Conservation (phyloP, 1,140 invertebrate species). For the Choristoneura fumiferana region DNA sequence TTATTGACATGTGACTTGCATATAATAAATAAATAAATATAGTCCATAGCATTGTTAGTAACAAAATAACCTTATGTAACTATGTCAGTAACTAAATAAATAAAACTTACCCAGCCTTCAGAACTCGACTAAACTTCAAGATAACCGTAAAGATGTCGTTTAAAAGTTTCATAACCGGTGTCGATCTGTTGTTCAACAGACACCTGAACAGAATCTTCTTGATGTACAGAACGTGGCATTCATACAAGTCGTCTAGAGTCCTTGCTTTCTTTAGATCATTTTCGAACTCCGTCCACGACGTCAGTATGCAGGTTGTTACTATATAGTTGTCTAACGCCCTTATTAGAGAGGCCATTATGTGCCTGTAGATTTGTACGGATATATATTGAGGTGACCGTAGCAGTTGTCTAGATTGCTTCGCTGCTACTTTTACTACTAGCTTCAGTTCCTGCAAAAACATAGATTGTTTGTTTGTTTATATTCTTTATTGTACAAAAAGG, state of each 20-base stretch:
- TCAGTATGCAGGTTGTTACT: constrained; percentile 83
- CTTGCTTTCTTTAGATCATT: constrained; percentile 80
- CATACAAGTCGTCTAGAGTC: constrained; percentile 84
- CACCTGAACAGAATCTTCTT: constrained; percentile 86
- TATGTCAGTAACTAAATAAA: no score
- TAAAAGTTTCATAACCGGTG: constrained; percentile 81
- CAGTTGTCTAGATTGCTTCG: constrained; percentile 64
- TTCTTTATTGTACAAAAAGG: no score
- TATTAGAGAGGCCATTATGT: constrained; percentile 86
- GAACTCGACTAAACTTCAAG: constrained; percentile 82
- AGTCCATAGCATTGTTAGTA: no score
- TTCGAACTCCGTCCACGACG: constrained; percentile 85
- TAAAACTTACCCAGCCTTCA: constrained; percentile 67
- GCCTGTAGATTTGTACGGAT: constrained; percentile 82
- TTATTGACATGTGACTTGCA: no score
- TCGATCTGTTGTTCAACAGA: constrained; percentile 83
- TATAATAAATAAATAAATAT: no score
- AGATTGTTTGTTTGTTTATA: no score
- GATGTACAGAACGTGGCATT: constrained; percentile 83
- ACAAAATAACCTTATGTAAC: no score
- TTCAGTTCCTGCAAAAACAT: constrained; percentile 75
- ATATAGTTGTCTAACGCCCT: constrained; percentile 86
- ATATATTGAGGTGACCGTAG: constrained; percentile 80
- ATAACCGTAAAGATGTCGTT: constrained; percentile 85
- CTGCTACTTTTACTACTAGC: constrained; percentile 76